Evolutionary conservation across 2,113 vertebrate species (phyloP).

Genomic region (Cacatua alba): DNA sequence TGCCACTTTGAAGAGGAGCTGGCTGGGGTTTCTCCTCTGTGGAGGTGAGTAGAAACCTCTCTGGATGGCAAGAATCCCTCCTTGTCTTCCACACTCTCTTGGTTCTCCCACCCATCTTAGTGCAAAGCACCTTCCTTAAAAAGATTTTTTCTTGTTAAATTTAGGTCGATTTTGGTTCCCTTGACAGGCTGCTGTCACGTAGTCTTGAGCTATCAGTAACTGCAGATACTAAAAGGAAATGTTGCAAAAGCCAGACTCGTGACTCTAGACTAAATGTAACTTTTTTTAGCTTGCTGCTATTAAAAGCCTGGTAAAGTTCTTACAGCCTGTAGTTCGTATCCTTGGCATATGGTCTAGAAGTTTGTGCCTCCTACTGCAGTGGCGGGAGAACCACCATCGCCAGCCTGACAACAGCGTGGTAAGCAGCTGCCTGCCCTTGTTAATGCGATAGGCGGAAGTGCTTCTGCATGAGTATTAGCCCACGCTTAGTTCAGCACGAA

Average conservation of each 20-base stretch:
- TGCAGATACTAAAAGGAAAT: neutral
- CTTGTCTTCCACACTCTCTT: neutral
- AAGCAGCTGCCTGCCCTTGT: neutral
- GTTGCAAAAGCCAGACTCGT: neutral
- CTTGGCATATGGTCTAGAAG: neutral
- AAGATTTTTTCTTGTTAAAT: neutral
- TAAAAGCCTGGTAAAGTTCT: neutral
- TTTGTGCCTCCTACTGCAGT: neutral
- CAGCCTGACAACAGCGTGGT: neutral
- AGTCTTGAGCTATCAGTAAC: neutral
- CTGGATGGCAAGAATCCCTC: neutral
- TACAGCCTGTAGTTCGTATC: neutral
- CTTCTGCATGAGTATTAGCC: fast-evolving
- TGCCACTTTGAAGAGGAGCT: neutral
- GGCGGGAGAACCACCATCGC: neutral
- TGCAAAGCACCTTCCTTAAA: neutral
- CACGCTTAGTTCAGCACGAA: neutral
- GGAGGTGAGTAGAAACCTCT: neutral
- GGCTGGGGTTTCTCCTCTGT: neutral
- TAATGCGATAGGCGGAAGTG: neutral
- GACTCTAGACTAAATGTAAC: neutral
- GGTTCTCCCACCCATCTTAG: neutral
- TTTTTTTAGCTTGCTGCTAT: constrained; percentile 9
- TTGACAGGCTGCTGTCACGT: neutral
- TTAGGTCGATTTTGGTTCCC: neutral